These are phyloP conservation scores for Heteropelma amictum DNA, from an alignment of 2,888 invertebrate species.

Conservation along the genomic window DNA sequence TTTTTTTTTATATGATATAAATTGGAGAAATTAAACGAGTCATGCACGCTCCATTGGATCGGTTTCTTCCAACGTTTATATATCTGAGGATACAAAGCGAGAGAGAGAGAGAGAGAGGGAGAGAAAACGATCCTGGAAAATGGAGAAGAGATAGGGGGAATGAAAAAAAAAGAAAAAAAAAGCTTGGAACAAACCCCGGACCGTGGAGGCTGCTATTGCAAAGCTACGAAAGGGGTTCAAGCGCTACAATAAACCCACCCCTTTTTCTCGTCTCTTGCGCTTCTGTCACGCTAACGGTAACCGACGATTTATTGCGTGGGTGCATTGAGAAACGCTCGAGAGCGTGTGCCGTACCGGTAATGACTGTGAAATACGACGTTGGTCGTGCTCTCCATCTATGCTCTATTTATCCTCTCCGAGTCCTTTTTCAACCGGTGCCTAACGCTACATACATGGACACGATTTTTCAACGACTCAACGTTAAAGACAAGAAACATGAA, in stretches of 20 bases:
- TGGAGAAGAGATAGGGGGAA: not conserved
- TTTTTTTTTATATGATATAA: conserved; percentile 46
- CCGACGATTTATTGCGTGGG: conserved; percentile 72
- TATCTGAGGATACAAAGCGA: conserved; percentile 20
- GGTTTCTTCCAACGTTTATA: conserved; percentile 27
- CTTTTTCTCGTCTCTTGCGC: conserved; percentile 53
- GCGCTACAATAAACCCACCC: conserved; percentile 67
- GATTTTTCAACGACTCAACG: conserved; percentile 56
- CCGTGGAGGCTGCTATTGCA: conserved; percentile 45
- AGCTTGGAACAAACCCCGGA: conserved; percentile 37
- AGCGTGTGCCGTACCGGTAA: conserved; percentile 68
- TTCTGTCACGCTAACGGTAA: conserved; percentile 68
- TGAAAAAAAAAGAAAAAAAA: conserved; percentile 35
- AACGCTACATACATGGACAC: conserved; percentile 56
- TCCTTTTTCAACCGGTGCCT: conserved; percentile 32
- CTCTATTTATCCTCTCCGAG: conserved; percentile 30
- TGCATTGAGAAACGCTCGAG: conserved; percentile 68
- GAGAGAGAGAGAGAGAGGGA: conserved; percentile 52
- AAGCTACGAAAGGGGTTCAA: conserved; percentile 50
- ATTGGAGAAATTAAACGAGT: conserved; percentile 56
- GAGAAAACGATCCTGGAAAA: conserved; percentile 11
- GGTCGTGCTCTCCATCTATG: conserved; percentile 54
- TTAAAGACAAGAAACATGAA: conserved; percentile 16
- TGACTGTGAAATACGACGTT: conserved; percentile 74
- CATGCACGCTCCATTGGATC: conserved; percentile 49